These are phyloP conservation scores for Teleopsis dalmanni DNA, from an alignment of 1,140 invertebrate genomes.

Conservation along the genomic window DNA sequence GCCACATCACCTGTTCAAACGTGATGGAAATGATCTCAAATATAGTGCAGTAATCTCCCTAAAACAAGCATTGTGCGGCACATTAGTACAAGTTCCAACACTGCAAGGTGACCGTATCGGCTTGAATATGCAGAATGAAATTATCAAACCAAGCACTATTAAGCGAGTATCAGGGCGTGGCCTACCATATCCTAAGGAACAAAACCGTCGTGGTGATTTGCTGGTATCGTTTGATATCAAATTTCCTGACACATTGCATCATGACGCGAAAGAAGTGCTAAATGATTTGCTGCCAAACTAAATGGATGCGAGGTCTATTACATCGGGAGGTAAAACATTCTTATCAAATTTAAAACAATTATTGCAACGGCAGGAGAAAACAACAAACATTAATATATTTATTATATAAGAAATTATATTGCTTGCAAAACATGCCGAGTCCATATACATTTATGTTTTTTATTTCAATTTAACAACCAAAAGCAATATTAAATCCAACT, in stretches of 20 bases:
- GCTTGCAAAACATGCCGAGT: no score
- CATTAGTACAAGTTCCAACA: slow-evolving; percentile 69
- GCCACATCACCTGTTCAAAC: slow-evolving; percentile 73
- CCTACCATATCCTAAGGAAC: slow-evolving; percentile 80
- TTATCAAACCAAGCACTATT: slow-evolving; percentile 72
- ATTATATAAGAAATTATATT: no score
- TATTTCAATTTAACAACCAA: no score
- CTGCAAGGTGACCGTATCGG: slow-evolving; percentile 64
- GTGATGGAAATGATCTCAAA: slow-evolving; percentile 77
- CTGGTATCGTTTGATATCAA: slow-evolving; percentile 83
- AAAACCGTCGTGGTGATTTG: slow-evolving; percentile 71
- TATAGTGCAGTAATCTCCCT: slow-evolving; percentile 76
- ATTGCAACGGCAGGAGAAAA: no score
- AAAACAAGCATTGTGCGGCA: slow-evolving; percentile 74
- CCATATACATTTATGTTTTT: no score
- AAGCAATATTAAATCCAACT: no score
- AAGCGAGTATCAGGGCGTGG: slow-evolving; percentile 74
- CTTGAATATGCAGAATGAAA: slow-evolving; percentile 61
- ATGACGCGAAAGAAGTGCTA: slow-evolving; percentile 64
- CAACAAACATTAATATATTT: no score
- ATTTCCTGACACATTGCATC: slow-evolving; percentile 71
- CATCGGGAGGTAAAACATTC: no score
- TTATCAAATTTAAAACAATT: no score
- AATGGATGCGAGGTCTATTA: no score
- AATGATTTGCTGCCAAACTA: slow-evolving; percentile 60